Evolutionary conservation across 2,113 vertebrate genomes (phyloP), one percentile per base, ranked within the genome.

Genomic region (Labrus mixtus): DNA sequence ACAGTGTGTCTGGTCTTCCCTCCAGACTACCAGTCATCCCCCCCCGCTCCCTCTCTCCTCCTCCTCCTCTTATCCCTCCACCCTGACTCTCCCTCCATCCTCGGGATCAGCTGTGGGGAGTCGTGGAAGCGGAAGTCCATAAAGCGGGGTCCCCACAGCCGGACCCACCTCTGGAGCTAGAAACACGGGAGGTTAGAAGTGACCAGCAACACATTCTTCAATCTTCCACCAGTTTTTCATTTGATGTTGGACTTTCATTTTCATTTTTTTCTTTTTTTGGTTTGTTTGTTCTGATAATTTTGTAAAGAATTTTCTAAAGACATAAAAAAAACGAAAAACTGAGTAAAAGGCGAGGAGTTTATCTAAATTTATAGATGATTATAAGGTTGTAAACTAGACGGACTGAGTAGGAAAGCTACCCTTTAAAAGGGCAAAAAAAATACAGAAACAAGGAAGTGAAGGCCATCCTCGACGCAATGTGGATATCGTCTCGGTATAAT

Each of bases 361-460:
- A 91, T 93, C 92, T 92, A 89, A 89, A 91, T 90, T 87, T 93
- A 93, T 92, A 93, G 92, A 93, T 89, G 76, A 48, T 63, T 93
- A 82, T 91, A 80, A 89, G 85, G 86, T 82, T 90, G 91, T 90
- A 92, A 76, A 85, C 73, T 90, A 91, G 91, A 85, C 22, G 79
- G 71, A 91, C 84, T 87, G 83, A 90, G 85, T 78, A 68, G 86
- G 79, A 89, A 91, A 86, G 93, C 88, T 95, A 90, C 95, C 94
- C 95, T 95, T 95, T 94, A 95, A 95, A 95, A 95, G 94, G 95
- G 94, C 91, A 19, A 88, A 67, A n/a, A 37, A 45, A 51, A 66
- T n/a, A n/a, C n/a, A 33, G 65, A 83, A 25, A 68, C 23, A 81
- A 76, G 65, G 73, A 85, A 55, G 50, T 46, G 78, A 68, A 69